A percentile compares a stretch with the other conserved stretches of the same genome.
These are phyloP conservation scores for Elanus axillaris DNA, from an alignment of 2,113 vertebrate genomes.

Conservation along the genomic window DNA sequence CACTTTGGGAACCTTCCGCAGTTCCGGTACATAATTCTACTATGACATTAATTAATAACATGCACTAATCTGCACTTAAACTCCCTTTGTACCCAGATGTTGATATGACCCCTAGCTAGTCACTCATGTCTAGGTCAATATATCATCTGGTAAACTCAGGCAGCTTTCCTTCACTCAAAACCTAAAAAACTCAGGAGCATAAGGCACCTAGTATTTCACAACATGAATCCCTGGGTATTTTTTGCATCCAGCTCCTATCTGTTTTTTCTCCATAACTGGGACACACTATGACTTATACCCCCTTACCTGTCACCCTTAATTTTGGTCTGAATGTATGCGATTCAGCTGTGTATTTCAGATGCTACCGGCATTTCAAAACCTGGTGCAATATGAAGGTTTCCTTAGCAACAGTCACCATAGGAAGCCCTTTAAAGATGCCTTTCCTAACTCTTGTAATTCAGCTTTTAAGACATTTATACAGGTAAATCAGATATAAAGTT, in stretches of 20 bases:
- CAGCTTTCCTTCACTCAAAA: background rate
- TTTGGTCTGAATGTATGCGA: background rate
- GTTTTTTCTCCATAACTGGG: constrained; percentile 22
- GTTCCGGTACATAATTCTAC: background rate
- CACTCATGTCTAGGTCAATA: background rate
- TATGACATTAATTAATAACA: background rate
- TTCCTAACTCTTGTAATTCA: constrained; percentile 8
- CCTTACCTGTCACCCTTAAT: constrained; percentile 49
- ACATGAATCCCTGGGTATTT: background rate
- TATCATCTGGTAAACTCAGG: background rate
- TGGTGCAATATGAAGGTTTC: constrained; percentile 44
- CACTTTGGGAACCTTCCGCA: background rate
- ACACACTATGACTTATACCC: constrained; percentile 20
- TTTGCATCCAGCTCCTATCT: background rate
- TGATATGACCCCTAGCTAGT: background rate
- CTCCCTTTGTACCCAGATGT: background rate
- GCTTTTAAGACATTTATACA: constrained; percentile 13
- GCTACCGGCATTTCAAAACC: background rate
- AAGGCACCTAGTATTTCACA: background rate
- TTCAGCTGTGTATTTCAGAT: constrained; percentile 19
- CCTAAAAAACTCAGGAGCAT: background rate
- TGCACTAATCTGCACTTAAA: background rate
- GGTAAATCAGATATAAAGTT: constrained; percentile 44
- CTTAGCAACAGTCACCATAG: constrained; percentile 60
- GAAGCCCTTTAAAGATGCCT: constrained; percentile 50